Percentiles rank a stretch among this genome's conserved stretches.
Evolutionary conservation across 1,140 invertebrate genomes (phyloP).

Genomic region (Zaprionus tsacasi): DNA sequence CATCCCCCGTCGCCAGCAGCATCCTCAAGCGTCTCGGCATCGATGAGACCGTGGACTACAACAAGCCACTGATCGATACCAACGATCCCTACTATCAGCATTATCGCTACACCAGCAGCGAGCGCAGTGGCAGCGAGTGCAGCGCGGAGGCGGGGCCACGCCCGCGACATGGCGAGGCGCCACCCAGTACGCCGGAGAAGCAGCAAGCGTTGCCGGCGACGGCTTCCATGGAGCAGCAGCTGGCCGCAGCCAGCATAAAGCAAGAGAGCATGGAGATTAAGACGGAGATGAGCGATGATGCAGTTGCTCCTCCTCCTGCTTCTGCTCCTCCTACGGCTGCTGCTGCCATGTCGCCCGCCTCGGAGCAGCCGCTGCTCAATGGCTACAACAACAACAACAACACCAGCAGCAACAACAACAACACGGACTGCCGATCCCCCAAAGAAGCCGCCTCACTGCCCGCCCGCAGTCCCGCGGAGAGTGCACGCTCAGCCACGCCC

Average conservation of each 20-base stretch:
- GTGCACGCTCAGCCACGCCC: constrained; percentile 90
- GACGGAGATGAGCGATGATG: constrained; percentile 59
- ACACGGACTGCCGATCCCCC: constrained; percentile 57
- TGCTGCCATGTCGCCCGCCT: constrained; percentile 26
- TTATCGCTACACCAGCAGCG: constrained; percentile 88
- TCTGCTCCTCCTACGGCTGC: not conserved
- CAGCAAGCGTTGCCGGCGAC: constrained; percentile 66
- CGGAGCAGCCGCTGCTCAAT: constrained; percentile 51
- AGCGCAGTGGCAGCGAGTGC: constrained; percentile 93
- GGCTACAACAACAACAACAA: constrained; percentile 51
- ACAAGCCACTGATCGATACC: constrained; percentile 94
- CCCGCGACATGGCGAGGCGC: constrained; percentile 88
- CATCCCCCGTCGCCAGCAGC: constrained; percentile 92
- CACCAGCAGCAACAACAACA: constrained; percentile 44
- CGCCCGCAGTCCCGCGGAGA: constrained; percentile 84
- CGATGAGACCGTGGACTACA: constrained; percentile 96
- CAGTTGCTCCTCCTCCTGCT: constrained; percentile 7
- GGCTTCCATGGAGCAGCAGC: not conserved
- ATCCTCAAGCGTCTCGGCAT: constrained; percentile 96
- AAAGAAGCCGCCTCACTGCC: constrained; percentile 50
- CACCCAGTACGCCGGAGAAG: constrained; percentile 88
- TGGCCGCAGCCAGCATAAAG: constrained; percentile 38
- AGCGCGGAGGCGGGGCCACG: constrained; percentile 89
- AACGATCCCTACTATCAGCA: constrained; percentile 90
- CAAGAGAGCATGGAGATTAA: constrained; percentile 85